These are phyloP conservation scores for Ardeotis arabs DNA, from an alignment of 2,113 vertebrate genomes.

Conservation along the genomic window DNA sequence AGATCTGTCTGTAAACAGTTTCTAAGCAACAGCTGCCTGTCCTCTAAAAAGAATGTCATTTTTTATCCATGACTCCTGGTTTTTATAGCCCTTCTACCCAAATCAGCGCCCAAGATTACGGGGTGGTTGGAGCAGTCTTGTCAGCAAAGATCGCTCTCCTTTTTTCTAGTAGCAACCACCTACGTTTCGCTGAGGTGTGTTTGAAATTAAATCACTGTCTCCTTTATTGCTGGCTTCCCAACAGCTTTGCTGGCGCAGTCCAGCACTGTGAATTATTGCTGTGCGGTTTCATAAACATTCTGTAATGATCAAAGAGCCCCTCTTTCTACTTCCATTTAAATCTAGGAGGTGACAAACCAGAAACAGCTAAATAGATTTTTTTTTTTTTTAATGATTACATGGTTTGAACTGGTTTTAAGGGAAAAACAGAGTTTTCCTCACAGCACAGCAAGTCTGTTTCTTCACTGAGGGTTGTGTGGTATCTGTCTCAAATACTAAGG, in stretches of 20 bases:
- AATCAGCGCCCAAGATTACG: background rate
- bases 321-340: background rate
- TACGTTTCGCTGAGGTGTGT: background rate
- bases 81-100: background rate
- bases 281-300: constrained; percentile 5
- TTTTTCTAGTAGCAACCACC: background rate
- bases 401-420: background rate
- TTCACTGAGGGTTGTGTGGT: background rate
- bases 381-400: background rate
- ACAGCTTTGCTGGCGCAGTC: background rate
- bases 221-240: background rate
- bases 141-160: background rate
- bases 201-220: background rate
- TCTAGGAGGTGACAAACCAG: background rate
- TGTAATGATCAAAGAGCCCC: background rate
- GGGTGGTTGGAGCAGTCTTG: background rate
- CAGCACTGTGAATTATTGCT: background rate
- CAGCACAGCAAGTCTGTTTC: background rate
- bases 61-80: background rate
- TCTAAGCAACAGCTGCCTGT: constrained; percentile 60
- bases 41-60: background rate
- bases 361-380: background rate
- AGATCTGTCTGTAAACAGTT: constrained; percentile 58
- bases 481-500: background rate
- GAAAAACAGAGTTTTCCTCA: background rate